These are phyloP conservation scores for Malurus cyaneus DNA, from an alignment of 2,113 vertebrate species.

Conservation along the genomic window DNA sequence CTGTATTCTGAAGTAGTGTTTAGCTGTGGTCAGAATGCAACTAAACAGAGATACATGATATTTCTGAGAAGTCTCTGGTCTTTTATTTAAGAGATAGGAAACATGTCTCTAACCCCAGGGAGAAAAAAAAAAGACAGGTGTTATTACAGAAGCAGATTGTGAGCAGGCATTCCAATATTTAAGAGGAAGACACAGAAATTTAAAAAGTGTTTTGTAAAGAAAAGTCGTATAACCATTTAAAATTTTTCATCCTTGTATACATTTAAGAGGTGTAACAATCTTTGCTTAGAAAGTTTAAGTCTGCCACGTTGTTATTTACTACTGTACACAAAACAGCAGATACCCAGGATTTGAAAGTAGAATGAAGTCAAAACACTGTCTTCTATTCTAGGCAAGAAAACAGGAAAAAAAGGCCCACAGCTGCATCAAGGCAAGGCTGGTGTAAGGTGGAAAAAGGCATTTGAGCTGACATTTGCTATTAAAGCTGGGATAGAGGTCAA, in stretches of 20 bases:
- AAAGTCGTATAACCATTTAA: not conserved
- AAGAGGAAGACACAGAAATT: not conserved
- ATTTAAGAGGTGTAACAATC: not conserved
- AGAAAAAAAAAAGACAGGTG: not conserved
- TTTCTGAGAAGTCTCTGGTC: not conserved
- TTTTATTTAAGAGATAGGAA: not conserved
- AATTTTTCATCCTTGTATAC: not conserved
- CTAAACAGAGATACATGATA: not conserved
- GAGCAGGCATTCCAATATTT: not conserved
- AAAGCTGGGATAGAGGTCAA: not conserved
- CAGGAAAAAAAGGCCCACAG: not conserved
- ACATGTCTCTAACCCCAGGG: not conserved
- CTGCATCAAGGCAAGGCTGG: not conserved
- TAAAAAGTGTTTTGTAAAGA: not conserved
- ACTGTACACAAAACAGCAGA: not conserved
- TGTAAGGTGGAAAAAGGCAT: not conserved
- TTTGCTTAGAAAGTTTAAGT: not conserved
- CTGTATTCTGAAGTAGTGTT: not conserved
- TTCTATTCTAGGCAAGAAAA: not conserved
- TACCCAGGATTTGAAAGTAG: not conserved
- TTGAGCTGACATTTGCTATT: not conserved
- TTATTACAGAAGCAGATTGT: not conserved
- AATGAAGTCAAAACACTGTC: not conserved
- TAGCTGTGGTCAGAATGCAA: not conserved
- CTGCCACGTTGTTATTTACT: not conserved